Base-by-base conservation (phyloP, 2,113 vertebrate genomes). In the Lates calcarifer region DNA sequence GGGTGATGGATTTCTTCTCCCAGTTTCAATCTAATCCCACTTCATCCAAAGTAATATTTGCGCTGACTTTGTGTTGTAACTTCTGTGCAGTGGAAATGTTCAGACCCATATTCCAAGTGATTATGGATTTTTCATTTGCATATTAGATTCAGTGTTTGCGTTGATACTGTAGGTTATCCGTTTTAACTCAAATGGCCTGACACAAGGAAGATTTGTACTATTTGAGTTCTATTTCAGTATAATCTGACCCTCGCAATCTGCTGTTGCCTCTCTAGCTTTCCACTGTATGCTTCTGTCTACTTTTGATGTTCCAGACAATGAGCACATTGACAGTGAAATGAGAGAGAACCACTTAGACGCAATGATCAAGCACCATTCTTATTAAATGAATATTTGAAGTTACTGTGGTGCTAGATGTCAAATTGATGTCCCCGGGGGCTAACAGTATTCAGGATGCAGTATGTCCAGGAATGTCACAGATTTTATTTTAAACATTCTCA, bases 1-100 rank as follows among this genome's bases (percentile, higher is more conserved):
- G 82, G 61, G 71, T 87, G 87, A 91, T 82, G 83, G 79, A 90
- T 91, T 89, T 88, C 82, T 85, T 87, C 60, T 53, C 55, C 77
- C 57, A 84, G 49, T 90, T 84, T 90, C 51, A 74, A 66, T 82
- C 75, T 89, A 88, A 90, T 92, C 88, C 83, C 22, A 51, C 69
- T 85, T 81, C 60, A 90, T 83, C 75, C 84, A 84, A 74, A 91
- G 51, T 70, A 84, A 90, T 87, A 82, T 90, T 70, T 88, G 77
- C 24, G 33, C 61, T 55, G 68, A 75, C 58, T 83, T 41, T 81
- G 45, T 81, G 75, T 69, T 79, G 63, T 18, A 78, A 9, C 53
- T 55, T 47, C 45, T 61, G 67, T 64, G 47, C 53, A 43, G 0
- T 14, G 24, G 43, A 79, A 88, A 77, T 8, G 31, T 73, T 41